A percentile compares a stretch with the other conserved stretches of the same genome.
phyloP scores from a whole-genome alignment of 53 echinoderm and acorn worm species.

The Pentamera pediparva region DNA sequence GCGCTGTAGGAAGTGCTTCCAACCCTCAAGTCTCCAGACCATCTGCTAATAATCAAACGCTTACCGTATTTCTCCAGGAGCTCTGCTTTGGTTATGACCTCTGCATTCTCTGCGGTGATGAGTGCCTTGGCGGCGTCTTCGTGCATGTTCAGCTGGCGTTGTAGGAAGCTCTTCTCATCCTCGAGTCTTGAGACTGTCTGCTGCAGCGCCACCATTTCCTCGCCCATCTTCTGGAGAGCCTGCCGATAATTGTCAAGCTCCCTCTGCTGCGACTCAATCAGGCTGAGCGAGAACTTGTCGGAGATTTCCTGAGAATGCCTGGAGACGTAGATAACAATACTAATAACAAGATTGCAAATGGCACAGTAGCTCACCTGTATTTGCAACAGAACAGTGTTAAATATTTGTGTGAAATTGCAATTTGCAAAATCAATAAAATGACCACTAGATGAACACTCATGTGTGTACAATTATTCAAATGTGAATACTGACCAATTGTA shows the following conservation, averaged over 20 bases:
- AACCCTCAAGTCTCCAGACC: constrained; percentile 62
- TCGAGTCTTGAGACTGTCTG: constrained; percentile 71
- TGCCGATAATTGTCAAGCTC: constrained; percentile 87
- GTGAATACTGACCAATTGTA: no score
- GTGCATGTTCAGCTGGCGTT: constrained; percentile 83
- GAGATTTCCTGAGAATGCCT: constrained; percentile 32
- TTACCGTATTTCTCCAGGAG: constrained; percentile 80
- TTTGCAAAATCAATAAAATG: no score
- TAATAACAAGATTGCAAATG: no score
- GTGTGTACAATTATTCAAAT: no score
- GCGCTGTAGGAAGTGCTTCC: constrained; percentile 60
- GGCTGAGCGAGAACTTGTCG: constrained; percentile 52
- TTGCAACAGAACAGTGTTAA: background rate
- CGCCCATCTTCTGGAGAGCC: constrained; percentile 88
- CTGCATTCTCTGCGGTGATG: constrained; percentile 57
- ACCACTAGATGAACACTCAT: no score
- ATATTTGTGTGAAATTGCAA: no score
- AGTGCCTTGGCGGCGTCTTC: constrained; percentile 88
- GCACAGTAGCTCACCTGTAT: no score
- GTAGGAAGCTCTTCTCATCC: constrained; percentile 65
- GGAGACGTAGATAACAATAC: background rate
- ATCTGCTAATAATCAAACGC: constrained; percentile 48
- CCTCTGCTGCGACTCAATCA: constrained; percentile 85
- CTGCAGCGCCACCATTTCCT: constrained; percentile 77
- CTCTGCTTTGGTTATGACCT: constrained; percentile 69